These are phyloP conservation scores for Steatornis caripensis DNA, from an alignment of 2,113 vertebrate species.

Conservation along the genomic window DNA sequence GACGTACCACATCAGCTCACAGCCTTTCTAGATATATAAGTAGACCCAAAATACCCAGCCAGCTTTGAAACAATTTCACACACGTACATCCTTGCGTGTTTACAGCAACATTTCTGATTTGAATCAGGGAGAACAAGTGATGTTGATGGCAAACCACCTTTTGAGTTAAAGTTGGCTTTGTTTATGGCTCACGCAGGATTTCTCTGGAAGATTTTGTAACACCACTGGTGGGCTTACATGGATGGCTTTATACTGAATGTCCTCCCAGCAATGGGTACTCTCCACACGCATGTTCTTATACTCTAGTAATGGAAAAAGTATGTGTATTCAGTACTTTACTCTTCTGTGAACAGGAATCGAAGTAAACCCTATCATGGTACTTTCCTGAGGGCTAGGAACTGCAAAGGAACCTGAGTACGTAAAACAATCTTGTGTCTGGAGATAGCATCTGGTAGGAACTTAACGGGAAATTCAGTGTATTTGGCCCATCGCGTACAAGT, in stretches of 20 bases:
- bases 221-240: not conserved
- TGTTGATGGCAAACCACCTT: not conserved
- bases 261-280: not conserved
- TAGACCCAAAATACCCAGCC: not conserved
- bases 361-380: not conserved
- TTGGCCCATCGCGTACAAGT: not conserved
- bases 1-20: not conserved
- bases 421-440: not conserved
- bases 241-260: not conserved
- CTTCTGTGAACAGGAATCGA: not conserved
- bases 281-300: rapidly evolving
- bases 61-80: not conserved
- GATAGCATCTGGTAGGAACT: too few relatives aligned
- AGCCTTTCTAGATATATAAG: not conserved
- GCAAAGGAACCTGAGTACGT: not conserved
- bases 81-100: not conserved
- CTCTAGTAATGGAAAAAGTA: not conserved
- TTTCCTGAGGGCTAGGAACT: not conserved
- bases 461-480: not conserved
- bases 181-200: not conserved
- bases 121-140: not conserved
- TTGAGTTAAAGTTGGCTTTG: not conserved
- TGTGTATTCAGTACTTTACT: rapidly evolving
- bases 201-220: not conserved
- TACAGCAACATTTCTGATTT: not conserved